A percentile compares a stretch with the other conserved stretches of the same genome.
Conservation (phyloP, 2,113 vertebrate genomes). For the Caranx melampygus region DNA sequence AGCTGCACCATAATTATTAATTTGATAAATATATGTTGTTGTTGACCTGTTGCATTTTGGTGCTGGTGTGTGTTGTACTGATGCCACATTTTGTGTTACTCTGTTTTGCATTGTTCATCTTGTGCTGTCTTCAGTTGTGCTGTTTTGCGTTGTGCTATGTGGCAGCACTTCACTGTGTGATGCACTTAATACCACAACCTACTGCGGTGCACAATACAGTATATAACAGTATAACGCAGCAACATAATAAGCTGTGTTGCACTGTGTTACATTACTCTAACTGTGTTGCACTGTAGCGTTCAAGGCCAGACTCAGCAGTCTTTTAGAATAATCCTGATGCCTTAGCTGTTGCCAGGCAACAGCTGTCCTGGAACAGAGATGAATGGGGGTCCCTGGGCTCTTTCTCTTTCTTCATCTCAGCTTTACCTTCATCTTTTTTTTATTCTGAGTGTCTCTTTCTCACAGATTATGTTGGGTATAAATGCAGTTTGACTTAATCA, state of each 20-base stretch:
- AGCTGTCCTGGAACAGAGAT: slow-evolving; percentile 67
- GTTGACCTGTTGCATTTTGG: neutral
- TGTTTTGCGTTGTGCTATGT: neutral
- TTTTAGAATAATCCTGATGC: slow-evolving; percentile 62
- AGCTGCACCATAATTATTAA: neutral
- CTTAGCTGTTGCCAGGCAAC: slow-evolving; percentile 79
- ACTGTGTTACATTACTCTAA: neutral
- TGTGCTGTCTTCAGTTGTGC: neutral
- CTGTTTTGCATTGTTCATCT: neutral
- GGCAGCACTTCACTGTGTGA: neutral
- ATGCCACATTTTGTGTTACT: no score
- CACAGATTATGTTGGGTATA: neutral
- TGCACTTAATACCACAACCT: neutral
- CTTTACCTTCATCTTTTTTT: slow-evolving; percentile 35
- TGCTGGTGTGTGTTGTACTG: no score
- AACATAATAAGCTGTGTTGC: neutral
- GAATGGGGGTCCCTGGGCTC: slow-evolving; percentile 63
- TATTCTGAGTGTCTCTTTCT: slow-evolving; percentile 9
- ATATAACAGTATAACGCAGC: neutral
- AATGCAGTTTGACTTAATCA: neutral
- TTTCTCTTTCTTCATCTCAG: slow-evolving; percentile 39
- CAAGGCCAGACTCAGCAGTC: slow-evolving; percentile 47
- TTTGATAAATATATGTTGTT: neutral
- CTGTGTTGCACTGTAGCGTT: slow-evolving; percentile 27
- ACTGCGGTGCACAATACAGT: neutral